phyloP scores from a whole-genome alignment of 1,140 invertebrate genomes.

The Halyomorpha halys region DNA sequence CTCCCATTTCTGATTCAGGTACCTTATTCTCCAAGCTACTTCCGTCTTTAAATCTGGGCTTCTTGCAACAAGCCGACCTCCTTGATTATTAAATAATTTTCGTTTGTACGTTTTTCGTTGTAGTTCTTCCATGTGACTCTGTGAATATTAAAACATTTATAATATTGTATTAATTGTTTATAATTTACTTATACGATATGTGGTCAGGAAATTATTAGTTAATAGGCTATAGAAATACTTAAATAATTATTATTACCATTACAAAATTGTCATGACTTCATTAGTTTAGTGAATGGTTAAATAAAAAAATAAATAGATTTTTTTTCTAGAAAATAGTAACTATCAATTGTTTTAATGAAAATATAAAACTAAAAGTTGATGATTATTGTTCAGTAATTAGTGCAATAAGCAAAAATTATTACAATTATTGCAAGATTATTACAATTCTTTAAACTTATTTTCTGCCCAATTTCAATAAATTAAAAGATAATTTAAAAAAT shows the following conservation, averaged over 20 bases:
- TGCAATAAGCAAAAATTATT: too few species aligned
- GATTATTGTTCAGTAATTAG: too few species aligned
- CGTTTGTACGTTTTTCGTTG: conserved; percentile 55
- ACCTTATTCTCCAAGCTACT: conserved; percentile 56
- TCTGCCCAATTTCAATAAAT: too few species aligned
- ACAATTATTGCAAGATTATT: too few species aligned
- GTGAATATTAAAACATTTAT: conserved; percentile 22
- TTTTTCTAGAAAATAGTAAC: too few species aligned
- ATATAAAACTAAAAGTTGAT: too few species aligned
- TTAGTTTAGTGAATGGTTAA: too few species aligned
- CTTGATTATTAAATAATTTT: conserved; percentile 67
- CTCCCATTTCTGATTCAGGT: conserved; percentile 69
- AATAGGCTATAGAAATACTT: background rate
- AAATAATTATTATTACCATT: background rate
- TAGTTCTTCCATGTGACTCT: conserved; percentile 47
- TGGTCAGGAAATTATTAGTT: background rate
- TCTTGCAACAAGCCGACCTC: conserved; percentile 55
- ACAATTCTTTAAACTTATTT: too few species aligned
- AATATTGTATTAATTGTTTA: background rate
- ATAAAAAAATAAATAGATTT: too few species aligned
- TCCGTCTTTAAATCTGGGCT: conserved; percentile 63
- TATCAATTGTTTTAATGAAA: too few species aligned
- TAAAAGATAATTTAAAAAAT: too few species aligned
- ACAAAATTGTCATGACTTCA: too few species aligned
- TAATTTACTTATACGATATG: background rate